A percentile compares a stretch with the other conserved stretches of the same genome.
phyloP scores from a whole-genome alignment of 2,888 invertebrate species.

The Chelonus formosanus region DNA sequence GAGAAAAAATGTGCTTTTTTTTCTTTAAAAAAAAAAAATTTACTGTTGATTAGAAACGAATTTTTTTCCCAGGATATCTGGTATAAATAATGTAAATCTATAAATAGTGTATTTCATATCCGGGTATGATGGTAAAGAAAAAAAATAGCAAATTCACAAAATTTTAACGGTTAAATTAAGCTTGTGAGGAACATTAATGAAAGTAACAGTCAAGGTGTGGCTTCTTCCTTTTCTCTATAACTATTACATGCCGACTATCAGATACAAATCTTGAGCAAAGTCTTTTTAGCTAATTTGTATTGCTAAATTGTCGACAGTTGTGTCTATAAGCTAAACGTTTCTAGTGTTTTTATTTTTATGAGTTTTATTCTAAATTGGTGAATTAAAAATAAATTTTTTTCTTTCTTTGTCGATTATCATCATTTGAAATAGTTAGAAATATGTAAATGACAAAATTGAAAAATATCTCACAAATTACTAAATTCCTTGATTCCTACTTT shows the following conservation, averaged over 20 bases:
- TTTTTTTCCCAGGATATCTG: too few relatives aligned
- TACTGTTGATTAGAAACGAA: too few relatives aligned
- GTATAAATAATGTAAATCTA: too few relatives aligned
- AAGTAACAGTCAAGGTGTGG: constrained; percentile 5
- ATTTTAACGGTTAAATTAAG: too few relatives aligned
- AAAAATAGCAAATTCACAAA: too few relatives aligned
- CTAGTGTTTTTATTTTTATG: constrained; percentile 4
- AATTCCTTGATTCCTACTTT: constrained; percentile 5
- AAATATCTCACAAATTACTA: constrained; percentile 8
- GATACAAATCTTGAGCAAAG: constrained; percentile 40
- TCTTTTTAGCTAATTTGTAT: constrained; percentile 53
- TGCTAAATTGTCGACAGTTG: constrained; percentile 49
- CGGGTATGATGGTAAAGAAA: too few relatives aligned
- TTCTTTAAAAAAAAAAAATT: too few relatives aligned
- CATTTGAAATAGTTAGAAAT: background rate
- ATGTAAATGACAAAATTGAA: constrained; percentile 13
- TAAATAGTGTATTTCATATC: too few relatives aligned
- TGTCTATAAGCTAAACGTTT: constrained; percentile 23
- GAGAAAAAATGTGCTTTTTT: too few relatives aligned
- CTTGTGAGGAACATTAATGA: too few relatives aligned
- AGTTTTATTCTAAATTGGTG: background rate
- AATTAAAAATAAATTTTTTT: too few relatives aligned
- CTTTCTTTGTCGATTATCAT: background rate
- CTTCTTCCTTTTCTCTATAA: constrained; percentile 38
- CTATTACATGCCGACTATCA: constrained; percentile 44